These are phyloP conservation scores for Nematolebias whitei DNA, from an alignment of 2,113 vertebrate species.

Conservation along the genomic window DNA sequence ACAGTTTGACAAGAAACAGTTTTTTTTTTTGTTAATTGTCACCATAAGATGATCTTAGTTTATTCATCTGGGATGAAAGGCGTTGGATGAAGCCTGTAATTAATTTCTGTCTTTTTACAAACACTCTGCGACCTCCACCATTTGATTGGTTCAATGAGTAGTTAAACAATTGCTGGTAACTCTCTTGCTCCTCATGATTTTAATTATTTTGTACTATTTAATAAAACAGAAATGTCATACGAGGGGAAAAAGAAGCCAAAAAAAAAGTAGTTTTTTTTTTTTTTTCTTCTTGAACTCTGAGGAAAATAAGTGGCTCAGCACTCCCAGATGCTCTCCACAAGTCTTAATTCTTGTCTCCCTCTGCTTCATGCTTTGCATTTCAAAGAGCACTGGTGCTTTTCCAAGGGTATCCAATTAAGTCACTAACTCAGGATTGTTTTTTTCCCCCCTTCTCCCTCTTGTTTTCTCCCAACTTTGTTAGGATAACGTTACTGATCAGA, in stretches of 20 bases:
- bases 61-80: too few species aligned
- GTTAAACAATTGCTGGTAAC: constrained; percentile 3
- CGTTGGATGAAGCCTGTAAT: not conserved
- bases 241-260: constrained; percentile 7
- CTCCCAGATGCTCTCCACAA: constrained; percentile 33
- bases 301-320: constrained; percentile 50
- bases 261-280: too few species aligned
- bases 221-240: constrained; percentile 35
- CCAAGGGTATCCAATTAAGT: constrained; percentile 75
- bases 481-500: constrained; percentile 70
- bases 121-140: not conserved
- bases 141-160: not conserved
- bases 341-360: constrained; percentile 46
- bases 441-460: not conserved
- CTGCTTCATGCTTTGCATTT: constrained; percentile 66
- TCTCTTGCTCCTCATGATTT: constrained; percentile 4
- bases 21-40: too few species aligned
- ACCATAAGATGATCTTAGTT: too few species aligned
- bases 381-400: constrained; percentile 63
- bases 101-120: not conserved
- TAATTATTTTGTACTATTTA: constrained; percentile 46
- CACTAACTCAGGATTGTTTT: constrained; percentile 31
- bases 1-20: too few species aligned
- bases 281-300: constrained; percentile 10
- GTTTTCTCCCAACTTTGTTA: constrained; percentile 57